These are phyloP conservation scores for Diprion similis DNA, from an alignment of 1,140 invertebrate species.

Conservation along the genomic window DNA sequence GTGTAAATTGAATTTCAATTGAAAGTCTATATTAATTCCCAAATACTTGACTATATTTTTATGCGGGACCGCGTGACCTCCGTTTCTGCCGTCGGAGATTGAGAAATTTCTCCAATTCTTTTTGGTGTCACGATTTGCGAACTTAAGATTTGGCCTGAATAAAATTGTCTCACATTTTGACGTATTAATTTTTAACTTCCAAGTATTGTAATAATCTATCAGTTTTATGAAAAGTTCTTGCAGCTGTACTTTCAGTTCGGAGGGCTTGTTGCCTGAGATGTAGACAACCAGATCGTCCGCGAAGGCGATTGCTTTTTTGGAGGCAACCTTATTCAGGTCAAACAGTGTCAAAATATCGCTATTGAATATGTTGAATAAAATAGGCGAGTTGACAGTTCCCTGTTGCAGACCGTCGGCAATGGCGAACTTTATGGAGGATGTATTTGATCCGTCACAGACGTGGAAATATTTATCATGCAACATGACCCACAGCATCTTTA, in stretches of 20 bases:
- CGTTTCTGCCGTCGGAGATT: slow-evolving; percentile 15
- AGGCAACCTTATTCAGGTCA: slow-evolving; percentile 1
- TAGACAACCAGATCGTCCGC: slow-evolving; percentile 32
- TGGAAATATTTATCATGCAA: not conserved
- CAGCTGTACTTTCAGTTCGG: not conserved
- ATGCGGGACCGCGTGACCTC: slow-evolving; percentile 19
- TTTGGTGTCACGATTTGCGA: not conserved
- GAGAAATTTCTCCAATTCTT: slow-evolving; percentile 26
- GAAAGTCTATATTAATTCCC: no score
- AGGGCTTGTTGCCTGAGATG: slow-evolving; percentile 12
- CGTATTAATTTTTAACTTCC: slow-evolving; percentile 20
- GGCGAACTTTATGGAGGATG: not conserved
- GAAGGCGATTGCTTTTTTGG: slow-evolving; percentile 19
- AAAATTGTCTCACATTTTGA: slow-evolving; percentile 26
- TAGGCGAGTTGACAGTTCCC: slow-evolving; percentile 16
- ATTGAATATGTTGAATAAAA: slow-evolving; percentile 27
- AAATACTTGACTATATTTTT: not conserved
- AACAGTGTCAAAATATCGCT: slow-evolving; percentile 17
- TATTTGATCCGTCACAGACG: not conserved
- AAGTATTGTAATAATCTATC: slow-evolving; percentile 10
- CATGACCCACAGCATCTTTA: not conserved
- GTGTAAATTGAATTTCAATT: no score
- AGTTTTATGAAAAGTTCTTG: slow-evolving; percentile 18
- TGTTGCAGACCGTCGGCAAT: not conserved
- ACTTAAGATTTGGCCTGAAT: slow-evolving; percentile 20